These are phyloP conservation scores for Platanista minor DNA, from an alignment of 2,113 vertebrate species.

Conservation along the genomic window DNA sequence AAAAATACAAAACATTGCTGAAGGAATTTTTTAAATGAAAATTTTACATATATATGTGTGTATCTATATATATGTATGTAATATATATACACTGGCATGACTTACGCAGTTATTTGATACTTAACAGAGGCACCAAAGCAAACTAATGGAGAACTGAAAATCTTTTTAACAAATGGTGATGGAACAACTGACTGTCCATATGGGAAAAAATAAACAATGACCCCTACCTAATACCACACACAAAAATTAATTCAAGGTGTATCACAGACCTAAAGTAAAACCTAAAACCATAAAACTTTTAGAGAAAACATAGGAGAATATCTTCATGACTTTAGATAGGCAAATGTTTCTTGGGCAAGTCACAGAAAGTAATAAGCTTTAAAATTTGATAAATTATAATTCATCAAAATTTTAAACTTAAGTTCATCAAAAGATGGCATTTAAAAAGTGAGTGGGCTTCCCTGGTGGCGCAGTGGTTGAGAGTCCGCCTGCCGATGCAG, in stretches of 20 bases:
- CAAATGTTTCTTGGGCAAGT: not conserved
- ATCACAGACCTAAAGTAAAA: not conserved
- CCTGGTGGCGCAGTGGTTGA: no score
- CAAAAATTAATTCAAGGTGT: not conserved
- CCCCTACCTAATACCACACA: not conserved
- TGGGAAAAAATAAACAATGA: not conserved
- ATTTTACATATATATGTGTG: not conserved
- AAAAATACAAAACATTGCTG: not conserved
- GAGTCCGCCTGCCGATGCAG: no score
- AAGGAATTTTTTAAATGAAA: not conserved
- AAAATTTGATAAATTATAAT: not conserved
- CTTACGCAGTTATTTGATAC: not conserved
- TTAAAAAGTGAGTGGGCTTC: no score
- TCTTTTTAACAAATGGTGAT: not conserved
- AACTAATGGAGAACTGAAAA: not conserved
- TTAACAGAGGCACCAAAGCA: not conserved
- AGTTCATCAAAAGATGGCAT: not conserved
- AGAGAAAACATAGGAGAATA: not conserved
- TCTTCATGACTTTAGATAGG: not conserved
- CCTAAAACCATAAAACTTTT: not conserved
- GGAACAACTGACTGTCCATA: not conserved
- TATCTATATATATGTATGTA: not conserved
- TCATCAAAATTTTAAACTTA: not conserved
- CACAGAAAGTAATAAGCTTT: not conserved
- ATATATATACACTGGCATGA: not conserved